Percentiles rank a stretch among this genome's conserved stretches.
Conservation (phyloP, 2,888 invertebrate genomes). For the Sarcophaga variegata region DNA sequence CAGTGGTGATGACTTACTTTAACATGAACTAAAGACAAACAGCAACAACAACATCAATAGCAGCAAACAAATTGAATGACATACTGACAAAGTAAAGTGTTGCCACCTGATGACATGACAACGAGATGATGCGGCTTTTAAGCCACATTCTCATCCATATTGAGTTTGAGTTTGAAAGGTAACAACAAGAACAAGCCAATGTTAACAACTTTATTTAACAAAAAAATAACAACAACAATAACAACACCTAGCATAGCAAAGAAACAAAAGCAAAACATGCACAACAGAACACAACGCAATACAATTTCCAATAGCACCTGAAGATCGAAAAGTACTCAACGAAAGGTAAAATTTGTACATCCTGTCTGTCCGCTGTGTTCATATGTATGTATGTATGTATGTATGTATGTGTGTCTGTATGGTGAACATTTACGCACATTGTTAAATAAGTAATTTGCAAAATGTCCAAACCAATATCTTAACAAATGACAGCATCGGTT, state of each 20-base stretch:
- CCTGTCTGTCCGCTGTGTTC: not conserved
- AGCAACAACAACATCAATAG: not conserved
- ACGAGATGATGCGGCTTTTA: constrained; percentile 69
- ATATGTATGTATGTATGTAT: not conserved
- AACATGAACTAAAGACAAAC: constrained; percentile 61
- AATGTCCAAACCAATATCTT: constrained; percentile 80
- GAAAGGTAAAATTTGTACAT: not conserved
- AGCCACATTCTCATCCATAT: constrained; percentile 59
- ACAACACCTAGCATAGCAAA: not conserved
- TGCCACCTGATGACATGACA: constrained; percentile 70
- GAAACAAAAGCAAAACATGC: constrained; percentile 6
- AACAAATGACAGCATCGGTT: constrained; percentile 68
- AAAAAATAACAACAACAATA: constrained; percentile 12
- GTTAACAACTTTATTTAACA: constrained; percentile 50
- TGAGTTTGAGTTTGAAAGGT: constrained; percentile 35
- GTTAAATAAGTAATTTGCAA: constrained; percentile 81
- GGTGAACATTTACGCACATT: constrained; percentile 77
- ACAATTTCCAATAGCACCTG: constrained; percentile 34
- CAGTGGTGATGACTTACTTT: constrained; percentile 30
- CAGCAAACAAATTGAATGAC: constrained; percentile 70
- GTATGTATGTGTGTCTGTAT: constrained; percentile 3
- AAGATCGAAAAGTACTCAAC: constrained; percentile 13
- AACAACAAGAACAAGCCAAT: constrained; percentile 21
- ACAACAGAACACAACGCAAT: not conserved
- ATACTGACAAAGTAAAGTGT: constrained; percentile 69